These are phyloP conservation scores for Leucoraja erinaceus DNA, from an alignment of 2,113 vertebrate species.

Conservation along the genomic window DNA sequence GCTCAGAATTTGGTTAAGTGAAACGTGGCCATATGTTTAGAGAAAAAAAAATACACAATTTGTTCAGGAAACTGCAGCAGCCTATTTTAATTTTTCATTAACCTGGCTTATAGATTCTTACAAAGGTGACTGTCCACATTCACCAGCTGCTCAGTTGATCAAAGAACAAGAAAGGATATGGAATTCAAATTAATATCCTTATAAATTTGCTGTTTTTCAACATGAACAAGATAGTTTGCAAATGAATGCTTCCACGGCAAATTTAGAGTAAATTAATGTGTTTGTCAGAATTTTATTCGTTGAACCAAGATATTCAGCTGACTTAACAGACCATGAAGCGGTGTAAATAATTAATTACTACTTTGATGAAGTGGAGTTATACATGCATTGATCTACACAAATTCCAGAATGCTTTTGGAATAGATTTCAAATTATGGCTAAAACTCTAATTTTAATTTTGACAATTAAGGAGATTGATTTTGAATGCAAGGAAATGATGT, in stretches of 20 bases:
- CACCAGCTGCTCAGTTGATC: background rate
- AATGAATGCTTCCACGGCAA: background rate
- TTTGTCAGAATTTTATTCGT: background rate
- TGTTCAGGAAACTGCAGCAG: background rate
- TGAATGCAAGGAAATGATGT: slow-evolving; percentile 23
- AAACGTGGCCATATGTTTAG: background rate
- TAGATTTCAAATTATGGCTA: background rate
- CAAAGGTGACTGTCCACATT: background rate
- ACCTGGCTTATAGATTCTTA: background rate
- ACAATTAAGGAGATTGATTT: background rate
- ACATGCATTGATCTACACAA: background rate
- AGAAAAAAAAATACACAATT: background rate
- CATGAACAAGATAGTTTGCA: background rate
- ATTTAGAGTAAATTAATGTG: background rate
- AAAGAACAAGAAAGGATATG: background rate
- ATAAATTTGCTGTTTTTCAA: background rate
- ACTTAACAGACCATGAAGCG: background rate
- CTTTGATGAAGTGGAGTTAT: background rate
- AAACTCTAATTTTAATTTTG: background rate
- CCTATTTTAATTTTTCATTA: background rate
- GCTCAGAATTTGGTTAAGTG: background rate
- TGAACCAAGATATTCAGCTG: background rate
- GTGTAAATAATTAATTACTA: background rate
- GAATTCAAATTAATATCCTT: background rate
- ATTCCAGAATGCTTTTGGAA: background rate